phyloP scores from a whole-genome alignment of 2,797 vertebrate genomes.

The Urophycis tenuis region DNA sequence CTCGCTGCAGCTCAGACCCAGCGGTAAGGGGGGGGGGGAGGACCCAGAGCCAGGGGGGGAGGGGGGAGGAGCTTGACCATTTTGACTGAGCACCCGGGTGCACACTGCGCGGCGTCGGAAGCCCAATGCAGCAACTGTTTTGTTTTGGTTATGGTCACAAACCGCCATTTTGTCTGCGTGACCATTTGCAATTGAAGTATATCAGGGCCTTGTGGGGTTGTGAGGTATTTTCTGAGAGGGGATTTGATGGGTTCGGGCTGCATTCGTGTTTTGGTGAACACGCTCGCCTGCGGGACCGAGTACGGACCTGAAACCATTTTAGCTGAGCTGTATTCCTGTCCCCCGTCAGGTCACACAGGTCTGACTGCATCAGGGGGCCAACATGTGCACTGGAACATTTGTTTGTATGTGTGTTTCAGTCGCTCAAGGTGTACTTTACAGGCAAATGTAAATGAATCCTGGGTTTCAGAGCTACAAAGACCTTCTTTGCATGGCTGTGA shows the following conservation, averaged over 20 bases:
- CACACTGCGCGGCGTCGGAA: no score
- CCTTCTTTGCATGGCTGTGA: not conserved
- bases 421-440: not conserved
- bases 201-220: not conserved
- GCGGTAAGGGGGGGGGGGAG: constrained; percentile 60
- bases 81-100: no score
- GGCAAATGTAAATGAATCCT: no score
- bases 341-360: not conserved
- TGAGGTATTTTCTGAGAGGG: not conserved
- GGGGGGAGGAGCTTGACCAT: no score
- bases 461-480: not conserved
- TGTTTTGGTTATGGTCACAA: no score
- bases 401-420: not conserved
- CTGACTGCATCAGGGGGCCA: not conserved
- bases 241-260: not conserved
- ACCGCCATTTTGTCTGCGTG: not conserved
- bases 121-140: no score
- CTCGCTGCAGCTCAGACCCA: constrained; percentile 74
- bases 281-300: not conserved
- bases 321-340: not conserved
- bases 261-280: not conserved
- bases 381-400: not conserved
- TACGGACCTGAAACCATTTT: not conserved
- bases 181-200: not conserved
- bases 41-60: no score